Percentiles rank a stretch among this genome's conserved stretches.
Evolutionary conservation across 2,888 invertebrate species (phyloP).

Genomic region (Dasysyrphus tricinctus): DNA sequence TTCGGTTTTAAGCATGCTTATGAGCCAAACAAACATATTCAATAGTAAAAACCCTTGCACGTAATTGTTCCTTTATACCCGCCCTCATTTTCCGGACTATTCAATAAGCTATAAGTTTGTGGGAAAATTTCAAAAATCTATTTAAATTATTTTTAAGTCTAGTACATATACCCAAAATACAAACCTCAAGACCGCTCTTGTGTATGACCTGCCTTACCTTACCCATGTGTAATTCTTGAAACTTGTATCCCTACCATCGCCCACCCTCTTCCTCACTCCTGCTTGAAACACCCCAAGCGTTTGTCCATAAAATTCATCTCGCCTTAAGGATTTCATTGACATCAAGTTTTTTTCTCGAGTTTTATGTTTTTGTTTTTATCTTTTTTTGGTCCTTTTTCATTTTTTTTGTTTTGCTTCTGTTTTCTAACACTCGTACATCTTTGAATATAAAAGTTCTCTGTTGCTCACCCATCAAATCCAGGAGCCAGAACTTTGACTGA

Average conservation of each 20-base stretch:
- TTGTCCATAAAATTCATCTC: slow-evolving; percentile 55
- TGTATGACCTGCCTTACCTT: not conserved
- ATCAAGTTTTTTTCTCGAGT: not conserved
- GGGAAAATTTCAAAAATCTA: too few species aligned
- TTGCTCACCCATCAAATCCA: slow-evolving; percentile 72
- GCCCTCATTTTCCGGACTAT: too few species aligned
- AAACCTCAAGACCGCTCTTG: slow-evolving; percentile 20
- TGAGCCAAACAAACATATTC: too few species aligned
- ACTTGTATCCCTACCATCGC: slow-evolving; percentile 26
- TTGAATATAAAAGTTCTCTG: slow-evolving; percentile 74
- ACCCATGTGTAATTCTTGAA: slow-evolving; percentile 10
- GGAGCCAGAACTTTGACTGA: slow-evolving; percentile 71
- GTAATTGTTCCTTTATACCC: too few species aligned
- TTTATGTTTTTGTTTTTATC: not conserved
- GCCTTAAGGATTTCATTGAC: slow-evolving; percentile 55
- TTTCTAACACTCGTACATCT: slow-evolving; percentile 39
- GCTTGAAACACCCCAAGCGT: slow-evolving; percentile 15
- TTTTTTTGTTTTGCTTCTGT: slow-evolving; percentile 24
- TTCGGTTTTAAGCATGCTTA: too few species aligned
- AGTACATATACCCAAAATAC: not conserved
- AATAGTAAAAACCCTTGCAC: too few species aligned
- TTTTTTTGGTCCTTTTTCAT: not conserved
- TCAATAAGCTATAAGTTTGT: too few species aligned
- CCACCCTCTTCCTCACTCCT: not conserved
- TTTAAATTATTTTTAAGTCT: too few species aligned